Evolutionary conservation across 1,140 invertebrate genomes (phyloP), one percentile per base, ranked within the genome.

Genomic region (Cecropterus lyciades): DNA sequence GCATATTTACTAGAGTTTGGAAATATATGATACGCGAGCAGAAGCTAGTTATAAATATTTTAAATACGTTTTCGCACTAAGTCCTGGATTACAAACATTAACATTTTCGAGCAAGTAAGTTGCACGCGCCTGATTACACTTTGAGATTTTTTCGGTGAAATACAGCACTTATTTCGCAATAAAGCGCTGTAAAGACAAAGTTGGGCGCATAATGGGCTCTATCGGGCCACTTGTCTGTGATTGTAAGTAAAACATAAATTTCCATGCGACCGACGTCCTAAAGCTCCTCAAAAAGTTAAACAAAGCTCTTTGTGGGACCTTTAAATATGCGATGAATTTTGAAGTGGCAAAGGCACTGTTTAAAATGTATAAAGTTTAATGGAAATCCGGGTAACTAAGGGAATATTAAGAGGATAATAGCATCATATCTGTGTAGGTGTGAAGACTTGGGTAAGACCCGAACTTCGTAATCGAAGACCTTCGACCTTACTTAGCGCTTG

Each of bases 261-360:
- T 65, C 60, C 53, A 70, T 67, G 66, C 67, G 55, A 48, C 15
- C 67, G 46, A 40, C 71, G 57, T 66, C 49, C 62, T 40, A 57
- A 72, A 77, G 70, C 78, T 37, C 70, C 75, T 79, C 74, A 74
- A 84, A 82, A 85, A 88, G 77, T 85, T 84, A 77, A 82, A 85
- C 82, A 85, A 87, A 84, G 75, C 81, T 75, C 80, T 85, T 82
- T 80, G 75, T 72, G 65, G 68, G 69, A 77, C 78, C 82, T 84
- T 86, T 83, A 85, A 87, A 87, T 87, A 85, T 83, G 80, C 83
- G 84, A 82, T 84, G 83, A 85, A 89, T 89, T 84, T 77, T 67
- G 60, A 80, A 89, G 76, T 80, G 77, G 73, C 77, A 75, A 80
- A 82, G 78, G 80, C 74, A 70, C 77, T 82, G 80, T 82, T 85